Base-by-base conservation (phyloP, 2,113 vertebrate genomes). In the Ibidorhyncha struthersii region DNA sequence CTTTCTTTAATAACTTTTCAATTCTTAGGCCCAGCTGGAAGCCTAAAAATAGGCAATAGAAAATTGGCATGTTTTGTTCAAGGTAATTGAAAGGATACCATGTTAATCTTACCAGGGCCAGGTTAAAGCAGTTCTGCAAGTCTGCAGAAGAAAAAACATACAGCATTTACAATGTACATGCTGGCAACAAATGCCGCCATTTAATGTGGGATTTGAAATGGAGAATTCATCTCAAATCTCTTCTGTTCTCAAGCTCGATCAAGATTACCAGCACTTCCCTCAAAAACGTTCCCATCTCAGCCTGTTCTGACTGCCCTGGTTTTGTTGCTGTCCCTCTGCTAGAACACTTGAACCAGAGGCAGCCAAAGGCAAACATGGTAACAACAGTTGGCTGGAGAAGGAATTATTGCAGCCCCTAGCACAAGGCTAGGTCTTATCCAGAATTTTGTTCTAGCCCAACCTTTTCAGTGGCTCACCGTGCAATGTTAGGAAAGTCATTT, bases 1-100 rank as follows among this genome's bases (percentile, higher is more conserved):
- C 81, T 95, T 97, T 91, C 94, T 96, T 97, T 93, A 98, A 97
- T 97, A 97, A 95, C 79, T 93, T 93, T 95, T 97, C 96, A 95
- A 96, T 96, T 97, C 94, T 94, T 84, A 67, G 72, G 82, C 96
- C 74, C 97, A 97, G 96, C 97, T 97, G 97, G 97, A 94, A 83
- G 86, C 76, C 95, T 96, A 97, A 98, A 97, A 97, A 96, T 94
- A 97, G 82, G 95, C 89, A 93, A 93, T 25, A 97, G 96, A 97
- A 94, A 95, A 95, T 74, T 95, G 97, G 96, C 82, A 84, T 96
- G 91, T 97, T 97, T 96, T 94, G 77, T 91, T 86, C 55, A 83
- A 93, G 90, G 94, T 95, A 96, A 96, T 96, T 93, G 93, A 92
- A 95, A 96, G 94, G 73, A 91, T 95, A 86, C 61, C 65, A 76